Evolutionary conservation across 35 echinoderm and acorn worm genomes (phyloP).

Genomic region (Lytechinus variegatus): DNA sequence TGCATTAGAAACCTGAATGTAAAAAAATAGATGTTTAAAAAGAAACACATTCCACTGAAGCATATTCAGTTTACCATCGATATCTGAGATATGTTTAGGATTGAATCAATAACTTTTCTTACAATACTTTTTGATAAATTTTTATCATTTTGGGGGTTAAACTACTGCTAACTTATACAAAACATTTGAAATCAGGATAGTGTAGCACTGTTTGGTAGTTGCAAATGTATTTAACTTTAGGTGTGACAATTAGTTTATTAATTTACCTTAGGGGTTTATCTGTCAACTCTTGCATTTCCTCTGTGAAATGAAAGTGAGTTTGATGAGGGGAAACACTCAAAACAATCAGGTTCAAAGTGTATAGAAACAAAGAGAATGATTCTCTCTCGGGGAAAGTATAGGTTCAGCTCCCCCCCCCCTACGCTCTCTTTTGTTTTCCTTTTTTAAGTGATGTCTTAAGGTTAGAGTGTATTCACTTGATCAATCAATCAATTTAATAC

Average conservation of each 20-base stretch:
- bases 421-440: slow-evolving; percentile 9
- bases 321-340: background rate
- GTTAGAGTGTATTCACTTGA: background rate
- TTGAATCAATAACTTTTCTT: too few species aligned
- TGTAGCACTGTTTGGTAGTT: background rate
- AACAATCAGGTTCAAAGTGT: slow-evolving; percentile 22
- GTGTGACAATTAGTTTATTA: background rate
- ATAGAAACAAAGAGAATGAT: slow-evolving; percentile 35
- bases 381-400: background rate
- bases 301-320: slow-evolving; percentile 37
- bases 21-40: too few species aligned
- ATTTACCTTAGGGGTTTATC: background rate
- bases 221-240: background rate
- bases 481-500: slow-evolving; percentile 46
- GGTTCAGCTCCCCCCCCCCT: background rate
- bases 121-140: too few species aligned
- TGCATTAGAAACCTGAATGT: too few species aligned
- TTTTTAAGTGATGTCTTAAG: slow-evolving; percentile 13
- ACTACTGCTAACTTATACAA: too few species aligned
- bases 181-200: too few species aligned
- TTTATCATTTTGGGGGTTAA: too few species aligned
- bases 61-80: too few species aligned
- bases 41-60: too few species aligned
- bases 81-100: too few species aligned
- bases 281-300: slow-evolving; percentile 30